A percentile compares a stretch with the other conserved stretches of the same genome.
Conservation (phyloP, 2,888 invertebrate species). For the Rhodophaea formosa region DNA sequence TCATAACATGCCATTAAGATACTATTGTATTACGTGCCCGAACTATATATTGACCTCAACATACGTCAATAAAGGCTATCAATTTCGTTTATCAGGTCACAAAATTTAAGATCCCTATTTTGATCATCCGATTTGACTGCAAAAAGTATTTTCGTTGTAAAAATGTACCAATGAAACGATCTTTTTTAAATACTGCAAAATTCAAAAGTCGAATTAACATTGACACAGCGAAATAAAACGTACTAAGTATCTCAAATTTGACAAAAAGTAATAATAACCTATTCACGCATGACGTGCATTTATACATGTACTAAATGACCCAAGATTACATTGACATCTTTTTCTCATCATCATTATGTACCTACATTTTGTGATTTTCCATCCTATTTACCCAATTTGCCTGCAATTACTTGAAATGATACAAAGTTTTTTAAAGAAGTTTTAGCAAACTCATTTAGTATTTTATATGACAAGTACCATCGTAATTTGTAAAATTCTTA, state of each 20-base stretch:
- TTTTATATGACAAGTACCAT: too few species aligned
- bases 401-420: not conserved
- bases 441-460: not conserved
- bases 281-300: not conserved
- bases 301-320: not conserved
- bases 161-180: too few species aligned
- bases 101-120: not conserved
- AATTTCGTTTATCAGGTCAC: conserved; percentile 8
- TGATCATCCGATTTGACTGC: not conserved
- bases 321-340: conserved; percentile 3
- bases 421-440: not conserved
- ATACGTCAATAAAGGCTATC: conserved; percentile 14
- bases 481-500: too few species aligned
- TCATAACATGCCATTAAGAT: conserved; percentile 10
- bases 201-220: too few species aligned
- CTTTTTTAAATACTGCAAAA: too few species aligned
- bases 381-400: not conserved
- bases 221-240: too few species aligned
- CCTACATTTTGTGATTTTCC: conserved; percentile 2
- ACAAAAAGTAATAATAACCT: not conserved
- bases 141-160: too few species aligned
- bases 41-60: conserved; percentile 10
- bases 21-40: conserved; percentile 16
- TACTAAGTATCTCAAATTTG: too few species aligned
- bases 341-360: conserved; percentile 11